Conservation (phyloP, 2,113 vertebrate species). For the Colius striatus region DNA sequence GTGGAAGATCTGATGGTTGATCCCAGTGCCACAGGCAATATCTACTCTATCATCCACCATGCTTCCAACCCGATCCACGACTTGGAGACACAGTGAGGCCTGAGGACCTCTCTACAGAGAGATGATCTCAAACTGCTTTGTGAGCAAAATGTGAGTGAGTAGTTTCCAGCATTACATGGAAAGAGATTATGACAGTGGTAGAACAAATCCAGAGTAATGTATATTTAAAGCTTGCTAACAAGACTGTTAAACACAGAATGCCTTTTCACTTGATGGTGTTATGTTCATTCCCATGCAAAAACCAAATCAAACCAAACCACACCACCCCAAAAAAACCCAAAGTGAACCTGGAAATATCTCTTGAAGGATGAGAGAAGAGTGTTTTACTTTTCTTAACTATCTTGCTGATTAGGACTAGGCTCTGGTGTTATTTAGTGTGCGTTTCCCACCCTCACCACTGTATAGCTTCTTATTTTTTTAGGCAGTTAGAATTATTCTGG, state of each 20-base stretch:
- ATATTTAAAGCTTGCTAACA: background rate
- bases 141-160: constrained; percentile 96
- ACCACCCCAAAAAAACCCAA: too few species aligned
- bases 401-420: background rate
- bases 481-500: background rate
- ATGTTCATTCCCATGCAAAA: background rate
- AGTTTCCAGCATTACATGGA: background rate
- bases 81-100: constrained; percentile 94
- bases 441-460: background rate
- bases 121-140: constrained; percentile 93
- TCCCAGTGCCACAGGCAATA: constrained; percentile 77
- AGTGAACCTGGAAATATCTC: background rate
- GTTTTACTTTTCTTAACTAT: background rate
- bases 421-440: background rate
- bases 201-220: background rate
- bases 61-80: constrained; percentile 89
- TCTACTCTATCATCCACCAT: constrained; percentile 82
- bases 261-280: background rate
- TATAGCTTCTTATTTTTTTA: background rate
- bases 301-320: background rate
- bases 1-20: constrained; percentile 89
- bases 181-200: background rate
- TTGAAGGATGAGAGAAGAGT: background rate
- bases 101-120: constrained; percentile 95
- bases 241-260: background rate